phyloP scores from a whole-genome alignment of 2,888 invertebrate genomes.

The Andrena dorsata region DNA sequence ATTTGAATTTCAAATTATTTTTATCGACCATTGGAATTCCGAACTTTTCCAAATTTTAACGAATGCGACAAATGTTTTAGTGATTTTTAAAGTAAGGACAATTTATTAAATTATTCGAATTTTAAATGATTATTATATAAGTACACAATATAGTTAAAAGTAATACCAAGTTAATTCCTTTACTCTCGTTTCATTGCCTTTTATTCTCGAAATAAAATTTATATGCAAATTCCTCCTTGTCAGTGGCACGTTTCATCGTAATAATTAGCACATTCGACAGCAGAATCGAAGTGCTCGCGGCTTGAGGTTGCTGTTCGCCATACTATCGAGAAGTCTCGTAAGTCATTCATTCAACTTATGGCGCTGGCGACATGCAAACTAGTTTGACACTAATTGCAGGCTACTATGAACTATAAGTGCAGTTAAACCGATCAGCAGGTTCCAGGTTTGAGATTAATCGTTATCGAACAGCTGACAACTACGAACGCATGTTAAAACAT shows the following conservation, averaged over 20 bases:
- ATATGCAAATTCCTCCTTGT: neutral
- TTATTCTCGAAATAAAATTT: neutral
- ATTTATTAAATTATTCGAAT: no score
- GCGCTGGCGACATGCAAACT: slow-evolving; percentile 27
- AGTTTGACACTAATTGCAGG: slow-evolving; percentile 4
- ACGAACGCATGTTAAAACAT: neutral
- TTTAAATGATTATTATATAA: no score
- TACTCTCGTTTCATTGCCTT: neutral
- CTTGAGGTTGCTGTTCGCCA: neutral
- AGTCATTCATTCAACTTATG: slow-evolving; percentile 17
- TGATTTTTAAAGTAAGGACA: no score
- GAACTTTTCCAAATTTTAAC: neutral
- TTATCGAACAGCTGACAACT: neutral
- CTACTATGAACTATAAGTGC: slow-evolving; percentile 13
- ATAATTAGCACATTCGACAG: neutral
- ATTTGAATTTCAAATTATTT: no score
- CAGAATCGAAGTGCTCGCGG: neutral
- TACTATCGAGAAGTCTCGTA: neutral
- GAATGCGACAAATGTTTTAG: neutral
- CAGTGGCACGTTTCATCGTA: neutral
- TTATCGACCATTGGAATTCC: neutral
- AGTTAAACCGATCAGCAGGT: slow-evolving; percentile 13
- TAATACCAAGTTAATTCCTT: no score
- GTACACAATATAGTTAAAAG: no score
- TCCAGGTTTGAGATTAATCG: slow-evolving; percentile 2